A percentile compares a stretch with the other conserved stretches of the same genome.
Conservation (phyloP, 2,797 vertebrate genomes). For the Pseudomugil gertrudae region DNA sequence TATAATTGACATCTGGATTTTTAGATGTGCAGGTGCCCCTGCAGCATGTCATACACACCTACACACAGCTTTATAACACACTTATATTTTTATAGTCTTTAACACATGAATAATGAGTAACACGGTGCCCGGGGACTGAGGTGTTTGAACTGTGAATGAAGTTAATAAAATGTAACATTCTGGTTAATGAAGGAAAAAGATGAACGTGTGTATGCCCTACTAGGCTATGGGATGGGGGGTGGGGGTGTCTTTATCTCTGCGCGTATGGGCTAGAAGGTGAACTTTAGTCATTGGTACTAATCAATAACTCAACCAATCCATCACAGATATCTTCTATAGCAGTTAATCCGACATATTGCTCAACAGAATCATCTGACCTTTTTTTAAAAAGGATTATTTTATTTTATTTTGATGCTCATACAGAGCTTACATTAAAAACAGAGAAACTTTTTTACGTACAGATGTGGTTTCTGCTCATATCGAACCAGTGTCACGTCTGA, state of each 20-base stretch:
- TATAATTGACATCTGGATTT: neutral
- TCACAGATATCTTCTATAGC: conserved; percentile 45
- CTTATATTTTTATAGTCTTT: neutral
- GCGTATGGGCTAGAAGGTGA: conserved; percentile 21
- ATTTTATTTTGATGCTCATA: conserved; percentile 14
- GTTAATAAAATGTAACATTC: neutral
- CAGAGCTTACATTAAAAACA: too few species aligned
- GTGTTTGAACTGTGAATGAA: neutral
- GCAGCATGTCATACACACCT: neutral
- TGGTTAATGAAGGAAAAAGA: neutral
- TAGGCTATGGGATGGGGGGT: too few species aligned
- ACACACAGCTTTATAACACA: neutral
- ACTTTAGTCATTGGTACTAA: conserved; percentile 48
- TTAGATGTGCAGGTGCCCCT: neutral
- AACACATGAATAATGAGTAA: neutral
- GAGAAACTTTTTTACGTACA: neutral
- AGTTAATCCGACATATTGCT: conserved; percentile 49
- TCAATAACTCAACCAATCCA: conserved; percentile 59
- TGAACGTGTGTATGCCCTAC: neutral
- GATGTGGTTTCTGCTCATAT: conserved; percentile 2
- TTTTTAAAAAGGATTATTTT: conserved; percentile 12
- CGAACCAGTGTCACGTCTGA: neutral
- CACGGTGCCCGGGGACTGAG: neutral
- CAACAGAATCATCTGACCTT: conserved; percentile 19
- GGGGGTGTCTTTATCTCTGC: conserved; percentile 4